Evolutionary conservation across 2,797 vertebrate genomes (phyloP), one percentile per base, ranked within the genome.

Genomic region (Pipistrellus pipistrellus): DNA sequence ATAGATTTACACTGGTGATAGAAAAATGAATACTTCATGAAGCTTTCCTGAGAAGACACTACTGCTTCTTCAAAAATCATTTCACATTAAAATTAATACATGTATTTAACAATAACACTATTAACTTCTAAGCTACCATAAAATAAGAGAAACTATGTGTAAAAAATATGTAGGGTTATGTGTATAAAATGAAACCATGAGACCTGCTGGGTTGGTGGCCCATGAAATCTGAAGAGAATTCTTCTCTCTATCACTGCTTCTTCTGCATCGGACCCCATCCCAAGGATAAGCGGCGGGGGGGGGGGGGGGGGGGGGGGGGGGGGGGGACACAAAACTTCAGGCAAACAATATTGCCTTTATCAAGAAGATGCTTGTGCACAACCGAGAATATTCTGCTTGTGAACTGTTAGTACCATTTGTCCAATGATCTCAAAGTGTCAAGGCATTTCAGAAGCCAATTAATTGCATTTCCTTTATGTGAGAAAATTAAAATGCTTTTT

Each of bases 21-120:
- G 96, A 96, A 97, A 97, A 96, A 97, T 97, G 81, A 93, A 96
- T 85, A 93, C 97, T 95, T 96, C 84, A 97, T 97, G 97, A 97
- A 94, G 91, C 86, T 96, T 90, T 88, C 94, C 88, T 32, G 32
- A 87, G 88, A 95, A 97, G 88, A 57, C 41, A 92, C 93, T 71
- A 73, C 27, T 85, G n/a, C 77, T 87, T 96, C 96, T 83, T 69
- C 64, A 85, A 94, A 97, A 96, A 20, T 59, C 88, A 92, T 94
- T 97, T 93, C n/a, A 76, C 87, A 96, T 97, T 96, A 97, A 96
- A 97, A 96, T 97, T 97, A 97, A 97, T 93, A 93, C 59, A 87
- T 91, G 96, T 90, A 96, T 96, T 97, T 97, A 96, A 92, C 62
- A 98, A 91, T 93, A 97, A 95, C 83, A 90, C 93, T 93, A 95